These are phyloP conservation scores for Alviniconcha marisindica DNA, from an alignment of 1,140 invertebrate genomes.

Conservation along the genomic window DNA sequence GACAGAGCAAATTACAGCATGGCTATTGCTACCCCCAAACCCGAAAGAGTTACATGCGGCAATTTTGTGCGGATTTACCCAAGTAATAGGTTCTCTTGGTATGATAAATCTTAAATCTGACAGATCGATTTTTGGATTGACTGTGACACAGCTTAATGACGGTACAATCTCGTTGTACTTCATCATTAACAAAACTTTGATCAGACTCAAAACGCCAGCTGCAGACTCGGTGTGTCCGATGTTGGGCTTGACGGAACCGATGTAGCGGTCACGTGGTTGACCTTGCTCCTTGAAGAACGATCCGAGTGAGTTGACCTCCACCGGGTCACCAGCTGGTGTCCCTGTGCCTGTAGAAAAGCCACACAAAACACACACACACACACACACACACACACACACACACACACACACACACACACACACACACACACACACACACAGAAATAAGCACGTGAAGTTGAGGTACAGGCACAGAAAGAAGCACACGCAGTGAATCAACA, in stretches of 20 bases:
- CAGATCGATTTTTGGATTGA: conserved; percentile 89
- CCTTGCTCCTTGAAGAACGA: conserved; percentile 82
- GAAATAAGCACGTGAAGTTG: too few relatives aligned
- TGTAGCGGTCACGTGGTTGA: conserved; percentile 80
- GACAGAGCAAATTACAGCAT: conserved; percentile 86
- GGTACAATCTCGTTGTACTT: conserved; percentile 89
- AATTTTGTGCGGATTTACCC: conserved; percentile 86
- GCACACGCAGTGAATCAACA: too few relatives aligned
- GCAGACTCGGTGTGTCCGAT: conserved; percentile 98
- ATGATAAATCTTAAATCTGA: conserved; percentile 38
- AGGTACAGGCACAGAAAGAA: too few relatives aligned
- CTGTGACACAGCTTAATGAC: conserved; percentile 90
- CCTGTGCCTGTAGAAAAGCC: conserved; percentile 84
- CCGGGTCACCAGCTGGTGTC: conserved; percentile 92
- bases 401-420: not conserved
- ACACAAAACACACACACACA: not conserved
- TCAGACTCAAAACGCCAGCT: conserved; percentile 92
- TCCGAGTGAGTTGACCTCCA: conserved; percentile 82
- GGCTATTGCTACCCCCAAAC: conserved; percentile 96
- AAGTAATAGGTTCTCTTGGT: conserved; percentile 87
- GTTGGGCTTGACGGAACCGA: conserved; percentile 97
- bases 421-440: not conserved
- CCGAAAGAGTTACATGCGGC: conserved; percentile 95
- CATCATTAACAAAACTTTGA: conserved; percentile 93
- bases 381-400: not conserved